Conservation (phyloP, 2,888 invertebrate species). For the Drosophila peninsularis region DNA sequence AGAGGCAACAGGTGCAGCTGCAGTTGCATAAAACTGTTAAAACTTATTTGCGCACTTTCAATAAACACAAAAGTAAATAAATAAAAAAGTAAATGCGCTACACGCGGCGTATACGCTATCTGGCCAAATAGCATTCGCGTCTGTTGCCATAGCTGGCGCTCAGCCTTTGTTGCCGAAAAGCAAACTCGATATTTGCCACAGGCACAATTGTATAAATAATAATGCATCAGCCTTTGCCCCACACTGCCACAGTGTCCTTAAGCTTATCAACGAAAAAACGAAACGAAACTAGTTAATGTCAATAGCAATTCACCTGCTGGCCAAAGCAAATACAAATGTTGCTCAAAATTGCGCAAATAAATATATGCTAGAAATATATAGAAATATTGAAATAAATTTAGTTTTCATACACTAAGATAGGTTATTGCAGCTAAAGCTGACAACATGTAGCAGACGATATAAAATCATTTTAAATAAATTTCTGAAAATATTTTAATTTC, state of each 20-base stretch:
- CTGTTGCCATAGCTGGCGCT: constrained; percentile 37
- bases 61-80: not conserved
- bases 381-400: constrained; percentile 21
- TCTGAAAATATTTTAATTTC: too few species aligned
- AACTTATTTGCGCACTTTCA: constrained; percentile 9
- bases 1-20: constrained; percentile 58
- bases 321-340: constrained; percentile 39
- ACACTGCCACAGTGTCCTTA: constrained; percentile 74
- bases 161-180: constrained; percentile 60
- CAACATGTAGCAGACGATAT: not conserved
- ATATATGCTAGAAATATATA: constrained; percentile 18
- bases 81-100: not conserved
- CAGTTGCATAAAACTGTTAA: constrained; percentile 1
- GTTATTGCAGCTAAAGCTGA: not conserved
- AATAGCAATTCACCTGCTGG: constrained; percentile 56
- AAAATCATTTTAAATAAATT: too few species aligned
- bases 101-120: constrained; percentile 35
- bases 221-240: constrained; percentile 20
- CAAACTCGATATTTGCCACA: constrained; percentile 64
- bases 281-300: constrained; percentile 52
- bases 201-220: constrained; percentile 71
- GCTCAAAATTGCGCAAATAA: constrained; percentile 21
- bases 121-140: constrained; percentile 13
- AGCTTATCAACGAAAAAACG: constrained; percentile 67
- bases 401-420: not conserved